Evolutionary conservation across 2,113 vertebrate species (phyloP), one percentile per base, ranked within the genome.

Genomic region (Picathartes gymnocephalus): DNA sequence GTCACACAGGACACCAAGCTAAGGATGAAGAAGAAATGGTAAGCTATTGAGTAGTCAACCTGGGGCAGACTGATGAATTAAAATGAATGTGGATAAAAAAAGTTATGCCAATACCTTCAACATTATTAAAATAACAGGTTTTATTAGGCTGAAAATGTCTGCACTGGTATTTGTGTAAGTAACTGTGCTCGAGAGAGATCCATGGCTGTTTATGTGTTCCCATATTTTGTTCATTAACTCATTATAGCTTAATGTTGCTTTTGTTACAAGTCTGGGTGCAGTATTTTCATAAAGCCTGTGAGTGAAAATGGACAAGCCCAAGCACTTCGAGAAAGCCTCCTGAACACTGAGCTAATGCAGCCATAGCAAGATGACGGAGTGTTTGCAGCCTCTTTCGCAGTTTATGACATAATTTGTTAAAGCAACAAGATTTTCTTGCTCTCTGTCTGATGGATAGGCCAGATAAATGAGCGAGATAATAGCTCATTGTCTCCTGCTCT

Each of bases 401-500:
- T 84, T 95, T 91, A 92, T 96, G 92, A 91, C 58, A 73, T 88
- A 82, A 96, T 92, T 91, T 90, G 50, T 85, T 91, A 84, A 77
- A 93, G 57, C 93, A 95, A 81, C 68, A 91, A 78, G 31, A 72
- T 88, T 93, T 95, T 88, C 60, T 91, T 92, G 65, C 92, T 79
- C 40, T 31, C 50, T 51, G 7, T 76, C 74, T 80, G 82, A 71
- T 58, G 25, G 78, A 70, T 91, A 69, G 74, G 79, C 31, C 61
- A 81, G 69, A 94, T 93, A 94, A 94, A 96, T n/a, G 90, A 81
- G 66, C 64, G 42, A 37, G 69, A 96, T 92, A 95, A 91, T 77
- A 65, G 78, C 54, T 86, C 58, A 44, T 96, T 97, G 96, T 97
- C 94, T 93, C 68, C 68, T 86, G 65, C 82, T 93, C 71, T 91